These are phyloP conservation scores for Brachionus paranguensis DNA, from an alignment of 1,140 invertebrate species.

Conservation along the genomic window DNA sequence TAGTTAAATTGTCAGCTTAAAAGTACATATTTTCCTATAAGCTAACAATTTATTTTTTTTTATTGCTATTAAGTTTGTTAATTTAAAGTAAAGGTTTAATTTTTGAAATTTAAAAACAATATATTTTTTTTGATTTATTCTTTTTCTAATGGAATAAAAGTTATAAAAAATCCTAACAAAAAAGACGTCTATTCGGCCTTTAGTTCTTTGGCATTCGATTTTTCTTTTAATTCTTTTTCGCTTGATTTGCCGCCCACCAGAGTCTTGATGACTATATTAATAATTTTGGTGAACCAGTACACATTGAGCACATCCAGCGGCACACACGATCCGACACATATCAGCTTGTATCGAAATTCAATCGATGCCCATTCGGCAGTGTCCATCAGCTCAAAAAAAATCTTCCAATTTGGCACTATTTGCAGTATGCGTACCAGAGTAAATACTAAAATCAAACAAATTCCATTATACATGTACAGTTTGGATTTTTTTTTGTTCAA, in stretches of 20 bases:
- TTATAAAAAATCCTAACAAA: not conserved
- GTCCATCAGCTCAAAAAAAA: conserved; percentile 11
- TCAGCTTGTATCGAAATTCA: not conserved
- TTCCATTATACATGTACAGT: conserved; percentile 8
- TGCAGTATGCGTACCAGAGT: conserved; percentile 7
- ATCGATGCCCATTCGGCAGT: conserved; percentile 6
- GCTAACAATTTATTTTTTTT: too few species aligned
- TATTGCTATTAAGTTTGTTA: too few species aligned
- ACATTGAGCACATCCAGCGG: conserved; percentile 11
- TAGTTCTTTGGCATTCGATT: not conserved
- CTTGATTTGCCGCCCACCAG: not conserved
- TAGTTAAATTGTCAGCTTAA: too few species aligned
- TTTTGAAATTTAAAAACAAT: not conserved
- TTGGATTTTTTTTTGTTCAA: conserved; percentile 16
- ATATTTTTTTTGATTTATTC: not conserved
- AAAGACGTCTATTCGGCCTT: not conserved
- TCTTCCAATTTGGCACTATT: conserved; percentile 27
- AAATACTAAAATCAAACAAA: not conserved
- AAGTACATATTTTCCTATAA: too few species aligned
- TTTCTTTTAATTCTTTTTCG: not conserved
- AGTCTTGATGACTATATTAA: not conserved
- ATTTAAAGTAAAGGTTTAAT: too few species aligned
- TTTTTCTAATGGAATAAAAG: not conserved
- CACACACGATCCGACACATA: conserved; percentile 12
- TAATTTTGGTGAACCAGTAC: conserved; percentile 34